These are phyloP conservation scores for Carcina quercana DNA, from an alignment of 2,888 invertebrate genomes.

Conservation along the genomic window DNA sequence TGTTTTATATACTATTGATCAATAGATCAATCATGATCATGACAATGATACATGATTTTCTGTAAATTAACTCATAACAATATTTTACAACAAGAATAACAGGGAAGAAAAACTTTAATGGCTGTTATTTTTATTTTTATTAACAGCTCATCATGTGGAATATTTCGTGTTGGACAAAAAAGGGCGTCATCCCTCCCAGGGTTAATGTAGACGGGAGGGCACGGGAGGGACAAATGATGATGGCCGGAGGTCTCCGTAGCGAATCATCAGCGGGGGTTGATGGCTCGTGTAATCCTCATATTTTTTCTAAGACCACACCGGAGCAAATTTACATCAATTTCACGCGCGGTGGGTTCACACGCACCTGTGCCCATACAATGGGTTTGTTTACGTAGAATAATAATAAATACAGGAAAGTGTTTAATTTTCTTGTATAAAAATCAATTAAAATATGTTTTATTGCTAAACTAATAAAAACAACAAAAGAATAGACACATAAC, in stretches of 20 bases:
- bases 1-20: no score
- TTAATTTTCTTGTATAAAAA: background rate
- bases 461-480: no score
- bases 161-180: slow-evolving; percentile 21
- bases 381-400: slow-evolving; percentile 41
- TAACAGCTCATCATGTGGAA: slow-evolving; percentile 5
- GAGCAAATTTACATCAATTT: slow-evolving; percentile 66
- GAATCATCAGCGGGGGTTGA: slow-evolving; percentile 61
- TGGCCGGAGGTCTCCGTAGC: slow-evolving; percentile 52
- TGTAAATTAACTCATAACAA: no score
- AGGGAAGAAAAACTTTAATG: no score
- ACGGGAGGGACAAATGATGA: slow-evolving; percentile 52
- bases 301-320: slow-evolving; percentile 68
- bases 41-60: no score
- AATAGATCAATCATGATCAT: no score
- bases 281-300: slow-evolving; percentile 61
- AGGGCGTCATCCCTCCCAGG: slow-evolving; percentile 30
- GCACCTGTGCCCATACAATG: slow-evolving; percentile 46
- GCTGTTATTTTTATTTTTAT: background rate
- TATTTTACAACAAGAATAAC: no score
- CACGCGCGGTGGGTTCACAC: slow-evolving; percentile 65
- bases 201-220: slow-evolving; percentile 16
- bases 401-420: slow-evolving; percentile 4
- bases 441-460: no score
- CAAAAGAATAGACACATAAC: no score